Evolutionary conservation across 2,113 vertebrate genomes (phyloP).

Genomic region (Datnioides undecimradiatus): DNA sequence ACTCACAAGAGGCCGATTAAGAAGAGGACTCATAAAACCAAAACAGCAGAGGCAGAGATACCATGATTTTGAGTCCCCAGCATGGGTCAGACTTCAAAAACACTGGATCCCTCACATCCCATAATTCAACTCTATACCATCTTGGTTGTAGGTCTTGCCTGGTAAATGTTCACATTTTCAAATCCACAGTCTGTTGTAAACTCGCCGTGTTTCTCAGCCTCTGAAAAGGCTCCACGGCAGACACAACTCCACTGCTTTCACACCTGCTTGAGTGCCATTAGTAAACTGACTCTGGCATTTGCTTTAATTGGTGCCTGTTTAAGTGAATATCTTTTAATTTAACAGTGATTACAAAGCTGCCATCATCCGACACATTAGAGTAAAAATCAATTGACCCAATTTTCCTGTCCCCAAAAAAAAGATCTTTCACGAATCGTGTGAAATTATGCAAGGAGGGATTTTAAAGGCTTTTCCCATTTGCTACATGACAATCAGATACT

Average conservation of each 20-base stretch:
- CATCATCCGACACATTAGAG: neutral
- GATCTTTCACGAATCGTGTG: neutral
- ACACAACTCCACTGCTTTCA: neutral
- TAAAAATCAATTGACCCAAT: neutral
- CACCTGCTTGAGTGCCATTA: neutral
- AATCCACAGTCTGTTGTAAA: neutral
- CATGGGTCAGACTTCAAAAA: neutral
- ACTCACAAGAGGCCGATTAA: neutral
- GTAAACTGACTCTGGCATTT: neutral
- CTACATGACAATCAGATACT: neutral
- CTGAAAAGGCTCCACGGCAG: neutral
- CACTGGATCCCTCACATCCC: neutral
- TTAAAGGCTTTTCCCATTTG: neutral
- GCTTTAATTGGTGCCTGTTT: too few relatives aligned
- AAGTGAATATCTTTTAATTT: too few relatives aligned
- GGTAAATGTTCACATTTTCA: neutral
- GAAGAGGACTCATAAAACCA: too few relatives aligned
- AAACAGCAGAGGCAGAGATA: neutral
- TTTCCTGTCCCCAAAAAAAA: neutral
- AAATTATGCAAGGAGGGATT: neutral
- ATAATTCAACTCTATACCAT: neutral
- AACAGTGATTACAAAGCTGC: neutral
- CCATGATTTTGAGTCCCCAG: too few relatives aligned
- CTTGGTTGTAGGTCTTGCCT: neutral
- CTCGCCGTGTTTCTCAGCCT: neutral